Conservation (phyloP, 2,797 vertebrate species). For the Artibeus jamaicensis region DNA sequence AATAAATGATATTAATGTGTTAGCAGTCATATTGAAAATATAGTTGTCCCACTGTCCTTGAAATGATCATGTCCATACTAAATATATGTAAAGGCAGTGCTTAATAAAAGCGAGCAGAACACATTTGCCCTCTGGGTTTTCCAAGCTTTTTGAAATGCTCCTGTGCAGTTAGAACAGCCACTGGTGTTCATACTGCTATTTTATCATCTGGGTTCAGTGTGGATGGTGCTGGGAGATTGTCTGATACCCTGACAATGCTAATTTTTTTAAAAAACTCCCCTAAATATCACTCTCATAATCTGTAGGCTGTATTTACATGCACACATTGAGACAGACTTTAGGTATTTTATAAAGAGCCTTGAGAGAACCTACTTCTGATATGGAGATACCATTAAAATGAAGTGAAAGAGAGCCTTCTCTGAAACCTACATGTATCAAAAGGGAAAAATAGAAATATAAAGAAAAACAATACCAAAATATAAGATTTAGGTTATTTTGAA, state of each 20-base stretch:
- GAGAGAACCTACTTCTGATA: neutral
- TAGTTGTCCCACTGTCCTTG: neutral
- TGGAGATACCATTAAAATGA: neutral
- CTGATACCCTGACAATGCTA: neutral
- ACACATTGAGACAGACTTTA: neutral
- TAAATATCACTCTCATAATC: neutral
- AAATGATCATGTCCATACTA: neutral
- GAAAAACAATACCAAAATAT: neutral
- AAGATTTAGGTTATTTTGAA: neutral
- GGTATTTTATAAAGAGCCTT: neutral
- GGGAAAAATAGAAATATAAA: neutral
- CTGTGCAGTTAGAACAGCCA: no score
- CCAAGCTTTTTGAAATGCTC: neutral
- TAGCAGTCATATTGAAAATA: neutral
- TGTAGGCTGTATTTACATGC: neutral
- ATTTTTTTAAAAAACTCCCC: neutral
- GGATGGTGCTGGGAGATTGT: neutral
- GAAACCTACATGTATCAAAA: neutral
- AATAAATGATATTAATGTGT: neutral
- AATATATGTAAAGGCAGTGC: neutral
- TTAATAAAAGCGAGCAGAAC: neutral
- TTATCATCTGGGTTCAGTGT: neutral
- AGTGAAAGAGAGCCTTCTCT: neutral
- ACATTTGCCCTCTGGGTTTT: neutral
- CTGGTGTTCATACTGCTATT: no score